These are phyloP conservation scores for Gortyna flavago DNA, from an alignment of 2,888 invertebrate genomes.

Conservation along the genomic window DNA sequence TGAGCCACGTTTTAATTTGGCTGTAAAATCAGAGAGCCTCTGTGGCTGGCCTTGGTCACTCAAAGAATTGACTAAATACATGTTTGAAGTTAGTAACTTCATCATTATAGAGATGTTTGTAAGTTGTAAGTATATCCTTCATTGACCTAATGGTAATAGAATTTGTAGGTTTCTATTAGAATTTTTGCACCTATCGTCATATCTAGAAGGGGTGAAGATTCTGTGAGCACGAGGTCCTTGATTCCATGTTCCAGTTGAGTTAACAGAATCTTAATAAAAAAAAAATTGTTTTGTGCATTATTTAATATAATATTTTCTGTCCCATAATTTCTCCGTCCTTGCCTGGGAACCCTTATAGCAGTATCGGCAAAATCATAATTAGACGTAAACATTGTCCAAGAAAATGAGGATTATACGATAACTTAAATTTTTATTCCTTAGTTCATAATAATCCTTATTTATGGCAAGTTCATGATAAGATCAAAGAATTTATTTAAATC, in stretches of 20 bases:
- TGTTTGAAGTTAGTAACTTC: neutral
- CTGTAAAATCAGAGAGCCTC: slow-evolving; percentile 72
- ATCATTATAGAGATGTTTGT: neutral
- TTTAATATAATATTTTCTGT: neutral
- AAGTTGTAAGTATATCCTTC: neutral
- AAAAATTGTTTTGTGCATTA: neutral
- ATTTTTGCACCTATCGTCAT: neutral
- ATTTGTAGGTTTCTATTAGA: neutral
- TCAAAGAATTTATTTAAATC: neutral
- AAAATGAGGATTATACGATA: neutral
- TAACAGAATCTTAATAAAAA: neutral
- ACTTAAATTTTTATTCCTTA: neutral
- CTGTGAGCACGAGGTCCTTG: neutral
- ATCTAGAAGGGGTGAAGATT: neutral
- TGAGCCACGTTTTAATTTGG: slow-evolving; percentile 76
- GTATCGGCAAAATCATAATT: neutral
- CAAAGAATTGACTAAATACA: slow-evolving; percentile 29
- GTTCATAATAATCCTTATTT: neutral
- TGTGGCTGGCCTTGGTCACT: slow-evolving; percentile 41
- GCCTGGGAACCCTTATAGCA: neutral
- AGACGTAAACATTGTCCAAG: neutral
- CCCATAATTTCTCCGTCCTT: too few relatives aligned
- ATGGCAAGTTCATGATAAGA: neutral
- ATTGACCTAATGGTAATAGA: neutral
- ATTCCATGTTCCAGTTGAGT: neutral